These are phyloP conservation scores for Tachypleus tridentatus DNA, from an alignment of 1,140 invertebrate genomes.

Conservation along the genomic window DNA sequence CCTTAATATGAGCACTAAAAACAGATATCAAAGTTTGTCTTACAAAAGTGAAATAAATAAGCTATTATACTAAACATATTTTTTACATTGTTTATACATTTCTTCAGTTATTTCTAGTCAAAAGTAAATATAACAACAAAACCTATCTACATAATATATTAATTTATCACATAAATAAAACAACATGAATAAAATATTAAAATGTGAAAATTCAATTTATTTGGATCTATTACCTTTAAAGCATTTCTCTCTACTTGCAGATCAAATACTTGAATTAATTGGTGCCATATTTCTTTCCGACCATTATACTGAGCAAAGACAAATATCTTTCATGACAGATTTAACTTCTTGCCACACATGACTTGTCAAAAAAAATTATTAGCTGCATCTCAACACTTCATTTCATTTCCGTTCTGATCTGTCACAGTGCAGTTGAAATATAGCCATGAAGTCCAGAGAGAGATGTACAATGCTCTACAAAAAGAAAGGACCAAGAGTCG, in stretches of 20 bases:
- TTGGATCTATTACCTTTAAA: conserved; percentile 49
- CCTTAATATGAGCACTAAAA: too few species aligned
- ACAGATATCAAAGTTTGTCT: too few species aligned
- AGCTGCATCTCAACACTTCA: conserved; percentile 60
- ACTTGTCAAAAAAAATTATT: conserved; percentile 74
- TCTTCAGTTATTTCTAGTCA: too few species aligned
- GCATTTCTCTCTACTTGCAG: conserved; percentile 80
- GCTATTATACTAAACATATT: too few species aligned
- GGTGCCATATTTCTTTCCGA: conserved; percentile 64
- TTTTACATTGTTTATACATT: too few species aligned
- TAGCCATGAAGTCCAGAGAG: conserved; percentile 60
- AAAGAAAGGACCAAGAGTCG: conserved; percentile 39
- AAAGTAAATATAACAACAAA: too few species aligned
- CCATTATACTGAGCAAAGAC: conserved; percentile 64
- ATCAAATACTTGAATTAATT: conserved; percentile 69
- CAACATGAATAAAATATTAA: too few species aligned
- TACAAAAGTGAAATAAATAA: too few species aligned
- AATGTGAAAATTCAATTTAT: too few species aligned
- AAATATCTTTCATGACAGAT: too few species aligned
- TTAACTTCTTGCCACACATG: conserved; percentile 62
- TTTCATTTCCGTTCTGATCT: conserved; percentile 76
- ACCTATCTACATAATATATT: too few species aligned
- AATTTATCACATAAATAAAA: too few species aligned
- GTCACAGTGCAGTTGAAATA: conserved; percentile 82
- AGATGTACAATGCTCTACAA: conserved; percentile 53